Percentiles rank a stretch among this genome's conserved stretches.
Evolutionary conservation across 2,888 invertebrate species (phyloP).

Genomic region (Brachyptera putata): DNA sequence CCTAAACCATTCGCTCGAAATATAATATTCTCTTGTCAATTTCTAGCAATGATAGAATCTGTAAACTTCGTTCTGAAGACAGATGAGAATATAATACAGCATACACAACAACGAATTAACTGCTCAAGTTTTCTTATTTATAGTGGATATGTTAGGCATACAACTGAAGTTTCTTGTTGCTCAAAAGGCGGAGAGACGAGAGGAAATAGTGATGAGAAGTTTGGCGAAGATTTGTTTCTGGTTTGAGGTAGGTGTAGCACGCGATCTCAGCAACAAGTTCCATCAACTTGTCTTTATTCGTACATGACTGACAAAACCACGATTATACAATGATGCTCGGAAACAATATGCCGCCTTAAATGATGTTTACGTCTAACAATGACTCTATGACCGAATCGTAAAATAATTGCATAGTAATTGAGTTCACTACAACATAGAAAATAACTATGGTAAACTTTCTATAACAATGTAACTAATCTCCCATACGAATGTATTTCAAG

Average conservation of each 20-base stretch:
- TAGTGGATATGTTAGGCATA: conserved; percentile 5
- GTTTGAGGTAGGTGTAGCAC: background rate
- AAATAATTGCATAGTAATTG: no score
- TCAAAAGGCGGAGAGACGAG: background rate
- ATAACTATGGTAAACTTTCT: no score
- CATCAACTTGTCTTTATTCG: conserved; percentile 7
- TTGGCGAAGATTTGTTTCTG: background rate
- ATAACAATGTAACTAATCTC: no score
- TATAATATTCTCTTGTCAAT: no score
- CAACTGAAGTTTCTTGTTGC: conserved; percentile 5
- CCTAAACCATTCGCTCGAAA: no score
- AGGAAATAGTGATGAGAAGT: background rate
- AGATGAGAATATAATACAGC: no score
- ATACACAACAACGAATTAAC: background rate
- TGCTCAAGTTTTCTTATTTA: background rate
- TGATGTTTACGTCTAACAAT: background rate
- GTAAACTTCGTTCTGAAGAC: no score
- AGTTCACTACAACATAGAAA: no score
- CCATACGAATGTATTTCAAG: no score
- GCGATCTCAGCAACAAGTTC: conserved; percentile 11
- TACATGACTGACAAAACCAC: background rate
- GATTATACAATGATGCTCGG: background rate
- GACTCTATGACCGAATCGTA: background rate
- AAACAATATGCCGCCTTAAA: background rate
- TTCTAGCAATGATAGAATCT: no score